Evolutionary conservation across 2,113 vertebrate genomes (phyloP).

Genomic region (Python bivittatus): DNA sequence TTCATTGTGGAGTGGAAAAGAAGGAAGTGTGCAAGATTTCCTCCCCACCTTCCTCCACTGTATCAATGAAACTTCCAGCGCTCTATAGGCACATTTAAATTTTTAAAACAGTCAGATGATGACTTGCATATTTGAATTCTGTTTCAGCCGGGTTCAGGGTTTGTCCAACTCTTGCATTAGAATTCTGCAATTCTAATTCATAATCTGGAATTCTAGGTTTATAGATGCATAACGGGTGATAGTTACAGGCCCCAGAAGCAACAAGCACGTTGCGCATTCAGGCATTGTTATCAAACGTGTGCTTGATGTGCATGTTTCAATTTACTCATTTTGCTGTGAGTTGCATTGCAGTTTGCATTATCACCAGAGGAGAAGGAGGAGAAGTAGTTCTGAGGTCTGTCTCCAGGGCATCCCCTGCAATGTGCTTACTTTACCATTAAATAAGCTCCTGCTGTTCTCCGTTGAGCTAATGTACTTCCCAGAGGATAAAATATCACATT

Average conservation of each 20-base stretch:
- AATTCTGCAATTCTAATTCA: background rate
- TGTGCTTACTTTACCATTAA: background rate
- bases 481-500: background rate
- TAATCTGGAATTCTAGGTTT: background rate
- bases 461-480: background rate
- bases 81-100: background rate
- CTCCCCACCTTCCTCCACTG: background rate
- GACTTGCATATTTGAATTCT: background rate
- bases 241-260: background rate
- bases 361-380: background rate
- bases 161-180: background rate
- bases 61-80: background rate
- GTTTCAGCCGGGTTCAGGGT: background rate
- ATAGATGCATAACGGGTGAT: background rate
- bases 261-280: background rate
- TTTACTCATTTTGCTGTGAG: accelerated
- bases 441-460: background rate
- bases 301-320: background rate
- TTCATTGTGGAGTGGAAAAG: background rate
- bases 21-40: background rate
- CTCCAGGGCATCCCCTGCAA: background rate
- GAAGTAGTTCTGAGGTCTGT: background rate
- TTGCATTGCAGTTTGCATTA: background rate
- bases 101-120: background rate
- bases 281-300: background rate